Conservation (phyloP, 2,113 vertebrate species). For the Mionectes macconnelli region DNA sequence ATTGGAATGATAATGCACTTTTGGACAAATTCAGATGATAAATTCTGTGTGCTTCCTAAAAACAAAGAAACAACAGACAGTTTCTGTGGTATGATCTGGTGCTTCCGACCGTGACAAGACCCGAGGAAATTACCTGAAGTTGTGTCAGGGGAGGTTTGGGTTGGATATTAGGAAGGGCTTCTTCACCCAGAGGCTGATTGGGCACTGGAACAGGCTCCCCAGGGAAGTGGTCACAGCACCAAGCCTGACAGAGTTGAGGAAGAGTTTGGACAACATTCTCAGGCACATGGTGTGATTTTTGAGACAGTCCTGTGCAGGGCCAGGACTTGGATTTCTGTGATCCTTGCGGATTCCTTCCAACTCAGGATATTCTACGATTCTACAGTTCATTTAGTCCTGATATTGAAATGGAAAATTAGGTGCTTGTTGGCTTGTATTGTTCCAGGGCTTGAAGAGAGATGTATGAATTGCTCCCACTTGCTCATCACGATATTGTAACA, state of each 20-base stretch:
- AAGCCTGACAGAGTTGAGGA: neutral
- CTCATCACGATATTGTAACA: neutral
- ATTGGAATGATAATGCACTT: neutral
- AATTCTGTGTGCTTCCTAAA: neutral
- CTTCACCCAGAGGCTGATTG: neutral
- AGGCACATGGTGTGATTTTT: neutral
- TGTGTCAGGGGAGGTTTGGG: neutral
- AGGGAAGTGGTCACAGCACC: neutral
- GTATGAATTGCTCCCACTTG: neutral
- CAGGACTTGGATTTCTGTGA: neutral
- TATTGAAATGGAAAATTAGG: neutral
- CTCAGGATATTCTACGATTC: neutral
- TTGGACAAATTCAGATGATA: neutral
- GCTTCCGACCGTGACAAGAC: neutral
- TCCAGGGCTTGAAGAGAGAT: neutral
- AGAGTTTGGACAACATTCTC: fast-evolving
- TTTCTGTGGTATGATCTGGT: neutral
- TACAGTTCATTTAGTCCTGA: neutral
- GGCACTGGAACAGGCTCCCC: neutral
- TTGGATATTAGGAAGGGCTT: neutral
- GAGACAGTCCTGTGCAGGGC: neutral
- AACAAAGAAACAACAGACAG: neutral
- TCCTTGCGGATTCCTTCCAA: neutral
- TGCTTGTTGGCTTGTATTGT: neutral
- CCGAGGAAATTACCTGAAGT: fast-evolving